Evolutionary conservation across 37 sponge, comb jelly and placozoan genomes (phyloP).

Genomic region (Spongilla lacustris): DNA sequence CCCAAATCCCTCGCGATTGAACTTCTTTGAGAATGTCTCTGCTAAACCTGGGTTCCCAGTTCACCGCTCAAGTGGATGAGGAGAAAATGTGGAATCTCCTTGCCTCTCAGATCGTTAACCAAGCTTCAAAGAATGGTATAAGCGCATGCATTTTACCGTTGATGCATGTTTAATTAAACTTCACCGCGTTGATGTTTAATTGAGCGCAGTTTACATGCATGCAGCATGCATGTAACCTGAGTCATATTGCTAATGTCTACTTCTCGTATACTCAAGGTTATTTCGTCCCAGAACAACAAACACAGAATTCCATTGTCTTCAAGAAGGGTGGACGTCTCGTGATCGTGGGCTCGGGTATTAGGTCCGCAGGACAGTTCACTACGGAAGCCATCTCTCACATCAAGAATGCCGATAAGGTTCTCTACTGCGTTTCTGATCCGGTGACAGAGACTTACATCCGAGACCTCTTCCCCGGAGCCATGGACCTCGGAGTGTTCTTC

Average conservation of each 20-base stretch:
- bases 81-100: background rate
- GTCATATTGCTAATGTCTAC: too few relatives aligned
- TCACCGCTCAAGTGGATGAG: background rate
- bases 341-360: constrained; percentile 17
- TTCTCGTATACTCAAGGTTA: background rate
- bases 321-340: constrained; percentile 1
- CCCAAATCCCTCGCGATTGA: background rate
- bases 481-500: constrained; percentile 34
- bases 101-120: background rate
- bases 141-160: too few relatives aligned
- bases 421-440: constrained; percentile 14
- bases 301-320: background rate
- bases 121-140: background rate
- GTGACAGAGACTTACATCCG: constrained; percentile 16
- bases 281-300: background rate
- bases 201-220: too few relatives aligned
- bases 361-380: constrained; percentile 21
- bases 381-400: constrained; percentile 15
- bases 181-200: too few relatives aligned
- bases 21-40: background rate
- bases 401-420: constrained; percentile 26
- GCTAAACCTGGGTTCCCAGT: background rate
- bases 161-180: too few relatives aligned
- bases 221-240: too few relatives aligned
- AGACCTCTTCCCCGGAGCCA: constrained; percentile 26